Conservation (phyloP, 2,888 invertebrate genomes). For the Autographa pulchrina region DNA sequence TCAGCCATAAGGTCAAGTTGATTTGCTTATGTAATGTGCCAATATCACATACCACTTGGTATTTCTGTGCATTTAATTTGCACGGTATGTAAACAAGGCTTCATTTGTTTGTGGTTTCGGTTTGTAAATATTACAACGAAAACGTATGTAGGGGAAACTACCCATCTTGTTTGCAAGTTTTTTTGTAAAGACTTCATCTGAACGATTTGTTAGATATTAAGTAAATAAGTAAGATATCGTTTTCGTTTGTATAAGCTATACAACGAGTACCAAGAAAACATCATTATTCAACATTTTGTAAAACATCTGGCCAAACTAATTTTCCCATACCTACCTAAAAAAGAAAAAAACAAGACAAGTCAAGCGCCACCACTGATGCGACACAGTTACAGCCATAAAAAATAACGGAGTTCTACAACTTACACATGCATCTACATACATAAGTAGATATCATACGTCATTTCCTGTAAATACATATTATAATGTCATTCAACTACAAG, state of each 20-base stretch:
- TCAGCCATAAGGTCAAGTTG: constrained; percentile 34
- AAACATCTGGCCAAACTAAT: background rate
- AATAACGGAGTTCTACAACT: constrained; percentile 46
- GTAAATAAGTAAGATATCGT: too few relatives aligned
- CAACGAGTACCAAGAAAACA: too few relatives aligned
- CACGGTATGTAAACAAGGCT: background rate
- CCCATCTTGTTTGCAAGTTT: too few relatives aligned
- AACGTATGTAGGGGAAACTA: too few relatives aligned
- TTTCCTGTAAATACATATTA: constrained; percentile 59
- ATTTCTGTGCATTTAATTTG: background rate
- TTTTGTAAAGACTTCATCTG: too few relatives aligned
- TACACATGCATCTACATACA: constrained; percentile 25
- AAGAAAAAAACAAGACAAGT: constrained; percentile 26
- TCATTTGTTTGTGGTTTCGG: background rate
- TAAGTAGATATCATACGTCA: constrained; percentile 41
- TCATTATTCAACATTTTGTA: too few relatives aligned
- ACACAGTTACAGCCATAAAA: constrained; percentile 51
- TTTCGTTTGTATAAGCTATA: too few relatives aligned
- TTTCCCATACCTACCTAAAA: background rate
- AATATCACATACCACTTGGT: constrained; percentile 1
- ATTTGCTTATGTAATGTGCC: constrained; percentile 16
- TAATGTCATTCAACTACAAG: constrained; percentile 55
- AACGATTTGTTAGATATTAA: too few relatives aligned
- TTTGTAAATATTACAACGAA: background rate
- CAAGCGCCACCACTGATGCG: constrained; percentile 27